Evolutionary conservation across 2,888 invertebrate species (phyloP).

Genomic region (Tortricodes alternella): DNA sequence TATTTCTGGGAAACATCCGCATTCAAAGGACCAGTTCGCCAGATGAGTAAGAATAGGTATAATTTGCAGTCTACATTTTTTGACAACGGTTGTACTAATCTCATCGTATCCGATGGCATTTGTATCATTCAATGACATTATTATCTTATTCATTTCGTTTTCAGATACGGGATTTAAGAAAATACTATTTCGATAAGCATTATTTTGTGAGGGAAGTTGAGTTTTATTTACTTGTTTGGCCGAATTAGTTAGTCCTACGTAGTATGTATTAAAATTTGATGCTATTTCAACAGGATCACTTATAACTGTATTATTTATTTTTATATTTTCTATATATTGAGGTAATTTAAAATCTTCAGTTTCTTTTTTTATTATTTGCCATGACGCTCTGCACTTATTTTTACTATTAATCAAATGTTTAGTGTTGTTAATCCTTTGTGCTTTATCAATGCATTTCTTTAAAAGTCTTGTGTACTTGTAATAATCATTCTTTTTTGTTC

Average conservation of each 20-base stretch:
- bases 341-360: background rate
- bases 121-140: slow-evolving; percentile 14
- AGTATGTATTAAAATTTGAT: background rate
- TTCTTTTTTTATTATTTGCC: background rate
- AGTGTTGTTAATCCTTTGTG: background rate
- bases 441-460: background rate
- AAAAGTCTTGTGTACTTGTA: background rate
- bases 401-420: background rate
- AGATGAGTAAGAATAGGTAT: background rate
- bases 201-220: background rate
- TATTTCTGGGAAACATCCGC: background rate
- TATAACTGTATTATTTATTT: background rate
- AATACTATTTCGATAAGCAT: background rate
- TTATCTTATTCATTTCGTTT: background rate
- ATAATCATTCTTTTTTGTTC: background rate
- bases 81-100: slow-evolving; percentile 7
- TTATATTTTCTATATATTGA: background rate
- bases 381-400: background rate
- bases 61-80: background rate
- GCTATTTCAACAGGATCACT: background rate
- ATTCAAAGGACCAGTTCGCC: slow-evolving; percentile 13
- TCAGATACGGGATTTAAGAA: background rate
- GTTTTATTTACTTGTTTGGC: too few species aligned
- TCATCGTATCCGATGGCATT: slow-evolving; percentile 11
- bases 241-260: background rate